phyloP scores from a whole-genome alignment of 2,888 invertebrate species.

The Loripinus fragilis region DNA sequence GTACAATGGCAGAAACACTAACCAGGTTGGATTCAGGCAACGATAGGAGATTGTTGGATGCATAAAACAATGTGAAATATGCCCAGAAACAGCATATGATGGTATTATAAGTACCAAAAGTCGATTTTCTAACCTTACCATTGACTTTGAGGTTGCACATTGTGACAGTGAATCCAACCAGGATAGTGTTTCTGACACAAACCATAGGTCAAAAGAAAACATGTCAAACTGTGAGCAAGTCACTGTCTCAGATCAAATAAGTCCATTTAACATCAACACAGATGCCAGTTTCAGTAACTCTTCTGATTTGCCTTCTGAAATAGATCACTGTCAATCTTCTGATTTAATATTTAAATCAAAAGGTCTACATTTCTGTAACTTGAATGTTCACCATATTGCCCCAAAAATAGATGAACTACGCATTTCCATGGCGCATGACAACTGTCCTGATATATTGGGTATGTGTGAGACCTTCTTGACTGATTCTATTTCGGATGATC shows the following conservation, averaged over 20 bases:
- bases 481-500: neutral
- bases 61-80: neutral
- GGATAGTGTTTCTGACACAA: neutral
- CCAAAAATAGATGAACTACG: neutral
- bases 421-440: no score
- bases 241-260: neutral
- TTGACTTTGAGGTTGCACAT: neutral
- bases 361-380: neutral
- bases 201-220: no score
- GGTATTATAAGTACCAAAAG: neutral
- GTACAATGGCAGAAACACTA: slow-evolving; percentile 10
- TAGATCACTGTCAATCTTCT: neutral
- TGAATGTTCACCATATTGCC: slow-evolving; percentile 1
- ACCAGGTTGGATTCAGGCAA: neutral
- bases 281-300: neutral
- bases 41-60: neutral
- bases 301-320: neutral
- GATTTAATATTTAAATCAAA: neutral
- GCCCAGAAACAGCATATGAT: neutral
- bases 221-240: neutral
- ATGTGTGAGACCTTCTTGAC: slow-evolving; percentile 10
- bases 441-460: no score
- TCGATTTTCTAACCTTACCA: neutral
- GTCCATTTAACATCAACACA: neutral
- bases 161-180: neutral